phyloP scores from a whole-genome alignment of 2,113 vertebrate species.

The Aspiorhynchus laticeps region DNA sequence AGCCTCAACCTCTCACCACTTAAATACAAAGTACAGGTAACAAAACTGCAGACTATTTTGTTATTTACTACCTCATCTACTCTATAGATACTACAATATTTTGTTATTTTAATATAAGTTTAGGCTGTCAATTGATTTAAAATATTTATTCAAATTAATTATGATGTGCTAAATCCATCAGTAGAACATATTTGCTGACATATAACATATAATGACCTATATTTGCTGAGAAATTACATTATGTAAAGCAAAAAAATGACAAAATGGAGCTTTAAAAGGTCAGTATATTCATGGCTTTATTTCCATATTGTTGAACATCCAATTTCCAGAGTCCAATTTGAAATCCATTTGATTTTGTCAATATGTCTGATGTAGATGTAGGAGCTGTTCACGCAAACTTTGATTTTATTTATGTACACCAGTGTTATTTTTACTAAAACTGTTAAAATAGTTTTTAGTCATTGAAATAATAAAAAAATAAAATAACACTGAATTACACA shows the following conservation, averaged over 20 bases:
- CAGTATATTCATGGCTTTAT: background rate
- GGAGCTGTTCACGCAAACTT: too few species aligned
- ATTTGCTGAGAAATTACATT: background rate
- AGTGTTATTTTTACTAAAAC: background rate
- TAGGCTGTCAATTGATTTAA: background rate
- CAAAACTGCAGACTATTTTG: background rate
- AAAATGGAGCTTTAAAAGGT: background rate
- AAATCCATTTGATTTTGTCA: too few species aligned
- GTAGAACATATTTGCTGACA: too few species aligned
- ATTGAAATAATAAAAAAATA: background rate
- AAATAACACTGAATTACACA: background rate
- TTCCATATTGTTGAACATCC: too few species aligned
- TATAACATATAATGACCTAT: background rate
- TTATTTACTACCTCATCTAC: background rate
- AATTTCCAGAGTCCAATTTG: too few species aligned
- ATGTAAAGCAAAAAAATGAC: background rate
- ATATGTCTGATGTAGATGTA: too few species aligned
- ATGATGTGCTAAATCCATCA: background rate
- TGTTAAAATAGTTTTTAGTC: background rate
- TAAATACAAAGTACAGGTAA: slow-evolving; percentile 69
- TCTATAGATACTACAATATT: background rate
- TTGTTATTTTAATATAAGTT: background rate
- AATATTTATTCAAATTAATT: background rate
- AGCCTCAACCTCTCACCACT: slow-evolving; percentile 60
- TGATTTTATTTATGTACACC: too few species aligned